phyloP scores from a whole-genome alignment of 1,140 invertebrate species.

The Conus betulinus region DNA sequence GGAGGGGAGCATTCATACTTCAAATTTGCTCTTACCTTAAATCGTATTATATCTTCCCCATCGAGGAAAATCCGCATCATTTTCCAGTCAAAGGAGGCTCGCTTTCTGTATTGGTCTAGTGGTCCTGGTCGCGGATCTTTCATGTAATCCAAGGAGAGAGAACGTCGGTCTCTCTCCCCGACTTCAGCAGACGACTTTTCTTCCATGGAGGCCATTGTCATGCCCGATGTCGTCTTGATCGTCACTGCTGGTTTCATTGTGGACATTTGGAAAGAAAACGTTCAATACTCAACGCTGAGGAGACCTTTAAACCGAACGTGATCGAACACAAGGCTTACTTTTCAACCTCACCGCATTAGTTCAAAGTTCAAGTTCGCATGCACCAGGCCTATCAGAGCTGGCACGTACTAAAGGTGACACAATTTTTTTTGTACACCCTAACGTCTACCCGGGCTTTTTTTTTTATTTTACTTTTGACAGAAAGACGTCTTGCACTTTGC shows the following conservation, averaged over 20 bases:
- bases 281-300: too few species aligned
- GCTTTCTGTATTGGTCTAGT: constrained; percentile 83
- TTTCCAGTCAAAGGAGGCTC: constrained; percentile 88
- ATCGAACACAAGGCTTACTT: not conserved
- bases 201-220: not conserved
- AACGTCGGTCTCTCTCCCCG: constrained; percentile 31
- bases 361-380: not conserved
- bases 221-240: not conserved
- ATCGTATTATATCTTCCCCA: constrained; percentile 82
- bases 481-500: too few species aligned
- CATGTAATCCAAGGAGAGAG: constrained; percentile 49
- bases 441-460: too few species aligned
- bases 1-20: too few species aligned
- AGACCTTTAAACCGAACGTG: not conserved
- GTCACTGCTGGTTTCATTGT: not conserved
- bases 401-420: not conserved
- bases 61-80: constrained; percentile 84
- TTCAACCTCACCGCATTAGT: not conserved
- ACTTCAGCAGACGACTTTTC: constrained; percentile 23
- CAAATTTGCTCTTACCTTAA: constrained; percentile 85
- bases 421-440: not conserved
- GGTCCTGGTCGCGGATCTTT: constrained; percentile 78
- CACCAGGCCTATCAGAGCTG: too few species aligned
- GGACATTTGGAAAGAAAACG: not conserved
- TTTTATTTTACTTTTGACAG: too few species aligned